Percentiles rank a stretch among this genome's conserved stretches.
These are phyloP conservation scores for Phaetusa simplex DNA, from an alignment of 2,113 vertebrate species.

Conservation along the genomic window DNA sequence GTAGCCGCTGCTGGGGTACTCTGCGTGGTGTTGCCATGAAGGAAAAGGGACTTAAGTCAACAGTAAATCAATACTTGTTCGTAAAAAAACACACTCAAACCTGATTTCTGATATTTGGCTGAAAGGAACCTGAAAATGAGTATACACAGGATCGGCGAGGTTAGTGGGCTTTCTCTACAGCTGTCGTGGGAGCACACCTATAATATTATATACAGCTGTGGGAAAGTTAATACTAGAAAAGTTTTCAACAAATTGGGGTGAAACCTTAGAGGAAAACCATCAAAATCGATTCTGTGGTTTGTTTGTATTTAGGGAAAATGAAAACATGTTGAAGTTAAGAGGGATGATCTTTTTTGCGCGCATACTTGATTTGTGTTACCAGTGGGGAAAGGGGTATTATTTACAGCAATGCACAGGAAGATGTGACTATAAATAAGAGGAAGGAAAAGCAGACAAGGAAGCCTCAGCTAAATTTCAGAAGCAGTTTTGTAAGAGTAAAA, in stretches of 20 bases:
- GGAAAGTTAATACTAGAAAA: background rate
- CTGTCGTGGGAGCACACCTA: background rate
- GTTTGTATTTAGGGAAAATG: background rate
- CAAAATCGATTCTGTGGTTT: background rate
- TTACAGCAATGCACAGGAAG: background rate
- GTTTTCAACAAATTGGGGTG: background rate
- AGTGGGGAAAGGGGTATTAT: background rate
- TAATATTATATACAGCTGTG: background rate
- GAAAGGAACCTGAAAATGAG: background rate
- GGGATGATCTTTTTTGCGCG: background rate
- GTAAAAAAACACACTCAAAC: background rate
- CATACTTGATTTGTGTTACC: background rate
- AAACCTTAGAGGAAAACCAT: background rate
- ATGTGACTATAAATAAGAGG: background rate
- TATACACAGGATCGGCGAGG: background rate
- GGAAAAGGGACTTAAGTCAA: background rate
- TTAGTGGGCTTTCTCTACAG: background rate
- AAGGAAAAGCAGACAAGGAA: background rate
- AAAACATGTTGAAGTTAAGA: background rate
- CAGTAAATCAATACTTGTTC: background rate
- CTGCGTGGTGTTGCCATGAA: background rate
- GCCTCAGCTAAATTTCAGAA: background rate
- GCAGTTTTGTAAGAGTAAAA: background rate
- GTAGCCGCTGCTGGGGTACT: background rate
- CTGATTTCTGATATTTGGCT: background rate